Conservation (phyloP, 2,888 invertebrate species). For the Polydrusus cervinus region DNA sequence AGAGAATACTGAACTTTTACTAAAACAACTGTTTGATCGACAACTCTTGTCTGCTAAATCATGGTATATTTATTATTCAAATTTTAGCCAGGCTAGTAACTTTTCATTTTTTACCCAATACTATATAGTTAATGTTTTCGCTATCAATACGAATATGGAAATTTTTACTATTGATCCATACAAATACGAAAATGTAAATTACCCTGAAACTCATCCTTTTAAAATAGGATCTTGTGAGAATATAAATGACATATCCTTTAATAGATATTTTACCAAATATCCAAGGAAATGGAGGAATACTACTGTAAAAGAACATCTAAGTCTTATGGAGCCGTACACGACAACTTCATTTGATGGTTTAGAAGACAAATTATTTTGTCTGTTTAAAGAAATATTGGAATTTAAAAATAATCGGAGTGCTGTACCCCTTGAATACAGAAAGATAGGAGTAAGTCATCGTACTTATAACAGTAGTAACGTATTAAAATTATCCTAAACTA, state of each 20-base stretch:
- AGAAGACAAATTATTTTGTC: constrained; percentile 7
- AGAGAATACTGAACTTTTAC: background rate
- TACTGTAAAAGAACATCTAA: constrained; percentile 9
- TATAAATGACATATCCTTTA: background rate
- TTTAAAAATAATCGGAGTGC: background rate
- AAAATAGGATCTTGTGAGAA: constrained; percentile 13
- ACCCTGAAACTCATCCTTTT: constrained; percentile 4
- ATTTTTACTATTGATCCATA: constrained; percentile 20
- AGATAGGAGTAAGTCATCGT: no score
- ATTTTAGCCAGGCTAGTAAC: background rate
- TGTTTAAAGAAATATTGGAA: background rate
- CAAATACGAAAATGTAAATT: constrained; percentile 21
- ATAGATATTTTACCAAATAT: constrained; percentile 7
- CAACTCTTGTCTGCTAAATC: background rate
- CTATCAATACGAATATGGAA: background rate
- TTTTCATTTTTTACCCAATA: constrained; percentile 14
- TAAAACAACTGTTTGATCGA: background rate
- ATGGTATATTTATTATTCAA: background rate
- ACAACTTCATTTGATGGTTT: constrained; percentile 1
- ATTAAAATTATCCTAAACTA: no score
- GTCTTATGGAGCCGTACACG: background rate
- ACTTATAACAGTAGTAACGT: no score
- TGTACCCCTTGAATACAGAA: no score
- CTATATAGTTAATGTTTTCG: constrained; percentile 13
- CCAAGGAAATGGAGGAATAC: constrained; percentile 28